phyloP scores from a whole-genome alignment of 2,797 vertebrate genomes.

The Psittacula derbiana region DNA sequence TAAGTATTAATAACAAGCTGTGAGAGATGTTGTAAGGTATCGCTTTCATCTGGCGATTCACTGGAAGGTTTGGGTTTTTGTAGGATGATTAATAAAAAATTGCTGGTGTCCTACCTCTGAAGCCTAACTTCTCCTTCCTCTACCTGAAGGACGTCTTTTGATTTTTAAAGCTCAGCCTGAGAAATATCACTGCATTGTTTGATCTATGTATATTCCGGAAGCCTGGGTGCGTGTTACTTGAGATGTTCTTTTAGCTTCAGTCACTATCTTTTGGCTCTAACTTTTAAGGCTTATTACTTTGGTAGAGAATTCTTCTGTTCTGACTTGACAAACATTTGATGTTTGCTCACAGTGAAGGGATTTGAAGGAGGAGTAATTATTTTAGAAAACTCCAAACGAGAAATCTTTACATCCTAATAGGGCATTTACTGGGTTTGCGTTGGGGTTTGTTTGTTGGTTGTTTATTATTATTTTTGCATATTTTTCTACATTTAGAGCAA shows the following conservation, averaged over 20 bases:
- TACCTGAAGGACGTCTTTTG: not conserved
- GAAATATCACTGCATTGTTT: not conserved
- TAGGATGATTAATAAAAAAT: not conserved
- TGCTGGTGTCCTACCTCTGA: not conserved
- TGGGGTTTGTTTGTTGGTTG: not conserved
- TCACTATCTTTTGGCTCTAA: not conserved
- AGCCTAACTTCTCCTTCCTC: not conserved
- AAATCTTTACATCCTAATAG: not conserved
- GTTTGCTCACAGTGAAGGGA: not conserved
- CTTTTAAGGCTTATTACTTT: not conserved
- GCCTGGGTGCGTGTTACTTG: not conserved
- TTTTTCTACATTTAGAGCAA: not conserved
- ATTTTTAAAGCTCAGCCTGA: not conserved
- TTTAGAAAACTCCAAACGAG: not conserved
- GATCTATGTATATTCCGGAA: not conserved
- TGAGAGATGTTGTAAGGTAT: not conserved
- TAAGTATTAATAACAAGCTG: constrained; percentile 72
- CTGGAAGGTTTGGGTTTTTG: not conserved
- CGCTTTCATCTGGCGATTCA: not conserved
- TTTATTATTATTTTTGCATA: not conserved
- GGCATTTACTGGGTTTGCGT: not conserved
- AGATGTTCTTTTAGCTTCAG: not conserved
- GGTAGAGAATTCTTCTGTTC: not conserved
- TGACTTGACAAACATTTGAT: not conserved
- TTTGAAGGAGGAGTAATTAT: not conserved